Percentiles rank a stretch among this genome's conserved stretches.
Evolutionary conservation across 2,797 vertebrate species (phyloP).

Genomic region (Tapera naevia): DNA sequence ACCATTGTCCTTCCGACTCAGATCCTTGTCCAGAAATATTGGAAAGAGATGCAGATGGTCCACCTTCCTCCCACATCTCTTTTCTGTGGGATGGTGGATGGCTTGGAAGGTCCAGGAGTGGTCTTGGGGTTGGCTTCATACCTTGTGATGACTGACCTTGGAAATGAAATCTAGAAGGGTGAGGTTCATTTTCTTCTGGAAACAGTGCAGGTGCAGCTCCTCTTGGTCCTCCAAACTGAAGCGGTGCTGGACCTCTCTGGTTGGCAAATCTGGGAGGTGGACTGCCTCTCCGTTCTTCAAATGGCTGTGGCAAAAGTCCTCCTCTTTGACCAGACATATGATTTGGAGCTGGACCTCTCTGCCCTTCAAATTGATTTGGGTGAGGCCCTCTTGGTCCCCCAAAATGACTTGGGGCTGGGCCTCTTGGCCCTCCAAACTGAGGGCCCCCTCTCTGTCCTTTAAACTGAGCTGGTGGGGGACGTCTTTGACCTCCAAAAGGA

Average conservation of each 20-base stretch:
- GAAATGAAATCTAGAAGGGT: slow-evolving; percentile 75
- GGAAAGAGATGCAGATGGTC: slow-evolving; percentile 64
- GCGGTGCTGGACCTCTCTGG: slow-evolving; percentile 77
- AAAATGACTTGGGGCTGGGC: slow-evolving; percentile 80
- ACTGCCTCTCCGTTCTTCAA: slow-evolving; percentile 72
- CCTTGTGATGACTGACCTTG: slow-evolving; percentile 72
- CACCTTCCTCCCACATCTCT: slow-evolving; percentile 78
- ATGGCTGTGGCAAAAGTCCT: slow-evolving; percentile 68
- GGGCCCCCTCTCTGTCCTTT: slow-evolving; percentile 76
- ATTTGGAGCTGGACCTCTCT: slow-evolving; percentile 69
- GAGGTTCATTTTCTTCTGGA: slow-evolving; percentile 73
- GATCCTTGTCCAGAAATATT: slow-evolving; percentile 72
- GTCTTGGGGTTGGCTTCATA: slow-evolving; percentile 77
- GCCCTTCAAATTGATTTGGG: slow-evolving; percentile 68
- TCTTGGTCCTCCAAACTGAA: slow-evolving; percentile 82
- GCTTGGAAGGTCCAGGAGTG: slow-evolving; percentile 87
- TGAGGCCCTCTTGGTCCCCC: slow-evolving; percentile 79
- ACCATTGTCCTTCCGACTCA: slow-evolving; percentile 84
- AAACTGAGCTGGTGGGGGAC: slow-evolving; percentile 72
- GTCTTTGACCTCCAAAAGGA: slow-evolving; percentile 88
- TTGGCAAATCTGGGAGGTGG: slow-evolving; percentile 74
- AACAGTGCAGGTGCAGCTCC: slow-evolving; percentile 77
- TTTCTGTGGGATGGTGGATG: slow-evolving; percentile 79
- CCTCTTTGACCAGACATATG: slow-evolving; percentile 70
- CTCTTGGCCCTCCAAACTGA: slow-evolving; percentile 78